phyloP scores from a whole-genome alignment of 2,113 vertebrate species.

The Nothocercus julius region DNA sequence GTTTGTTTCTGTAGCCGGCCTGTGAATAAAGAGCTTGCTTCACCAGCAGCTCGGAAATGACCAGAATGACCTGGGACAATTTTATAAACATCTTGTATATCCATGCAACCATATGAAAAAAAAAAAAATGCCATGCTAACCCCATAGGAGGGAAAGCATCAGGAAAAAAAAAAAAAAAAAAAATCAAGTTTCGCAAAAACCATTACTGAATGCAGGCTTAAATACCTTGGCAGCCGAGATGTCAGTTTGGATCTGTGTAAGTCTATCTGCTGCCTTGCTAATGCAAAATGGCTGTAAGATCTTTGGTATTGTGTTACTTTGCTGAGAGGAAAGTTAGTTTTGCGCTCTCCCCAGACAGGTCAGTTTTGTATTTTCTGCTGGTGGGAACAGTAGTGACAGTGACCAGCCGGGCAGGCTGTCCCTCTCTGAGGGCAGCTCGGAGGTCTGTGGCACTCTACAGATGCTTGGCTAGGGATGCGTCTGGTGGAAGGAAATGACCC shows the following conservation, averaged over 20 bases:
- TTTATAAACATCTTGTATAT: not conserved
- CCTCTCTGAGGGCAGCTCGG: not conserved
- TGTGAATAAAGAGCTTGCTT: not conserved
- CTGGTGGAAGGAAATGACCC: not conserved
- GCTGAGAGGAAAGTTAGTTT: not conserved
- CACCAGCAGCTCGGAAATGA: not conserved
- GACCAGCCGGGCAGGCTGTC: rapidly evolving
- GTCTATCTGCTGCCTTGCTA: not conserved
- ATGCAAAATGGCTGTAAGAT: not conserved
- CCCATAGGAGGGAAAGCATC: not conserved
- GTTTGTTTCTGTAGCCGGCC: not conserved
- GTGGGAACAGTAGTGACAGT: rapidly evolving
- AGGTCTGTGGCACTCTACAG: not conserved
- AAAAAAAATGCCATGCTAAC: not conserved
- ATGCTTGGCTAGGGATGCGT: rapidly evolving
- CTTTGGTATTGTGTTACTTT: not conserved
- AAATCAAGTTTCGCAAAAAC: not conserved
- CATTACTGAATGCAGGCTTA: not conserved
- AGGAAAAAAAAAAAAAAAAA: not conserved
- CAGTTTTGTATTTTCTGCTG: not conserved
- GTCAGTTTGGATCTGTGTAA: not conserved
- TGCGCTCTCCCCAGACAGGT: not conserved
- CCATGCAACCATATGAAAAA: not conserved
- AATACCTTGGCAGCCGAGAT: not conserved
- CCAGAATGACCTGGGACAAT: not conserved